These are phyloP conservation scores for Loriculus beryllinus DNA, from an alignment of 2,797 vertebrate species.

Conservation along the genomic window DNA sequence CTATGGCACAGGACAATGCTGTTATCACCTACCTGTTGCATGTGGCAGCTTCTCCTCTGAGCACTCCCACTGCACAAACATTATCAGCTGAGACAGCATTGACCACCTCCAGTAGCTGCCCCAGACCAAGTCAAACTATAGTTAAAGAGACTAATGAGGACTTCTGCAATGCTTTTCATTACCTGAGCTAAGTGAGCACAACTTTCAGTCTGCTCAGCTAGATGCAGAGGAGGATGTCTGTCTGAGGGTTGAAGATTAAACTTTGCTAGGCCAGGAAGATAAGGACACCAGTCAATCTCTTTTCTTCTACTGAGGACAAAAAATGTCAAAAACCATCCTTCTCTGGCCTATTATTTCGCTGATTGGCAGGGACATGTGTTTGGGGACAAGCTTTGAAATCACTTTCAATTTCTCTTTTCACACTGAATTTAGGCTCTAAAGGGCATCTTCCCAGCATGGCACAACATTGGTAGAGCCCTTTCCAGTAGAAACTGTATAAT, in stretches of 20 bases:
- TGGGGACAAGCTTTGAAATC: not conserved
- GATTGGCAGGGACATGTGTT: not conserved
- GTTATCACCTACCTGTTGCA: not conserved
- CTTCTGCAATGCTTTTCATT: not conserved
- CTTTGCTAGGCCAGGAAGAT: not conserved
- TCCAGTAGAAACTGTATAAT: not conserved
- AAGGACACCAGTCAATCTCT: not conserved
- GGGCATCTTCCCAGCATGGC: not conserved
- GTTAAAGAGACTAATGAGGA: not conserved
- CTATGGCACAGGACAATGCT: fast-evolving
- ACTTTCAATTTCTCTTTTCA: not conserved
- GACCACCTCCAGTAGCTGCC: not conserved
- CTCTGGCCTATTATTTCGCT: not conserved
- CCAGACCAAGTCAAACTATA: not conserved
- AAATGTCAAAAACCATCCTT: not conserved
- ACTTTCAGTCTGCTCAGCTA: not conserved
- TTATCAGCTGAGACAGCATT: not conserved
- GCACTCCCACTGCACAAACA: not conserved
- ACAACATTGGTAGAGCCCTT: not conserved
- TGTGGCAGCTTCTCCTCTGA: not conserved
- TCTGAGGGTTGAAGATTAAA: not conserved
- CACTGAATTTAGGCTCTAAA: not conserved
- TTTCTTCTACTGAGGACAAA: not conserved
- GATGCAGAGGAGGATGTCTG: not conserved
- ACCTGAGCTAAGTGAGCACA: not conserved